Evolutionary conservation across 2,797 vertebrate genomes (phyloP).

Genomic region (Myotis myotis): DNA sequence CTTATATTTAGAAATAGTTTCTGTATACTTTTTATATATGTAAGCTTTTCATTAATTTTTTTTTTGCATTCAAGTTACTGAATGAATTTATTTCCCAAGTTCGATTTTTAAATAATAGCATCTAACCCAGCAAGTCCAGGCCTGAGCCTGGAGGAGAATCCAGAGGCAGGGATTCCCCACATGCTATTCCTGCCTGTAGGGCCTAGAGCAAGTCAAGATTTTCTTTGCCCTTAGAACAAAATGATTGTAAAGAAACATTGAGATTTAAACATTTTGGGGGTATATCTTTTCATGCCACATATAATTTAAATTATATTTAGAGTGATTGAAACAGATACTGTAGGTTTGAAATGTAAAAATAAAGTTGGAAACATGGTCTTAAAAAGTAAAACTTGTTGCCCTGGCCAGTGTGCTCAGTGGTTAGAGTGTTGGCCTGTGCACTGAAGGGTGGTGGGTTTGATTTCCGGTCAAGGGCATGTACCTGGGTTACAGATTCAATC

Average conservation of each 20-base stretch:
- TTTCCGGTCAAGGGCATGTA: too few species aligned
- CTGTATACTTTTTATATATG: not conserved
- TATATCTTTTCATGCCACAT: not conserved
- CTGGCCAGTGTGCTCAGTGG: too few species aligned
- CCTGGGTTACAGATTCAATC: too few species aligned
- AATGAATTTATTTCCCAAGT: not conserved
- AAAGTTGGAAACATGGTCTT: not conserved
- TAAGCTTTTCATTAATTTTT: slow-evolving; percentile 21
- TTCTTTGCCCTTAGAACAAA: slow-evolving; percentile 31
- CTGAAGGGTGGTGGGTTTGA: too few species aligned
- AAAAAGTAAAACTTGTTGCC: not conserved
- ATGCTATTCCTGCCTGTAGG: not conserved
- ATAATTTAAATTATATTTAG: slow-evolving; percentile 40
- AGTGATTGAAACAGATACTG: slow-evolving; percentile 34
- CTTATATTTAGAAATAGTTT: slow-evolving; percentile 1
- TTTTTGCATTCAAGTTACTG: not conserved
- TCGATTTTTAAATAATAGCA: slow-evolving; percentile 39
- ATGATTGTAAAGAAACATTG: not conserved
- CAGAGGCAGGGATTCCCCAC: not conserved
- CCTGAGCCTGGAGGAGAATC: slow-evolving; percentile 12
- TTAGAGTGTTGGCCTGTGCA: too few species aligned
- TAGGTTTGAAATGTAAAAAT: not conserved
- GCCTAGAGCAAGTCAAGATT: not conserved
- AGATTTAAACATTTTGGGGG: not conserved
- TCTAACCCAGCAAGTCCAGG: not conserved